These are phyloP conservation scores for Lasioglossum villosulum DNA, from an alignment of 2,888 invertebrate genomes.

Conservation along the genomic window DNA sequence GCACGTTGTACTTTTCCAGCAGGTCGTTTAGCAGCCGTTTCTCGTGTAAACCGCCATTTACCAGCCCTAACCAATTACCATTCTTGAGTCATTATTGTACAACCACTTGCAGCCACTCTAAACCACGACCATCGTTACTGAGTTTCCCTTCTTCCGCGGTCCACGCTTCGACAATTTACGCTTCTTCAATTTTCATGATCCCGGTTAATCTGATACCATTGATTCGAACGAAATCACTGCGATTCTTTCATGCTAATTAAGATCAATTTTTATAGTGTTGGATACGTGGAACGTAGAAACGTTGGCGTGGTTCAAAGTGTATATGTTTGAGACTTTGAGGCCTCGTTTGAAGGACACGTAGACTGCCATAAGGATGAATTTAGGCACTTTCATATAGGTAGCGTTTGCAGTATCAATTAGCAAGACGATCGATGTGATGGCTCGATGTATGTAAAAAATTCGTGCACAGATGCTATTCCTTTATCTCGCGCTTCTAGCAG, in stretches of 20 bases:
- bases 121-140: slow-evolving; percentile 33
- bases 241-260: neutral
- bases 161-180: slow-evolving; percentile 26
- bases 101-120: slow-evolving; percentile 40
- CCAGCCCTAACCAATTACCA: slow-evolving; percentile 84
- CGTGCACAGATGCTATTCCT: too few species aligned
- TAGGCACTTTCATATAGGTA: neutral
- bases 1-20: slow-evolving; percentile 96
- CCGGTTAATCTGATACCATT: neutral
- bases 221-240: neutral
- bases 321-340: slow-evolving; percentile 20
- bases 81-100: slow-evolving; percentile 73
- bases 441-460: neutral
- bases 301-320: slow-evolving; percentile 58
- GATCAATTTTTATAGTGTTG: slow-evolving; percentile 19
- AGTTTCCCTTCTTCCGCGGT: slow-evolving; percentile 11
- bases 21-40: slow-evolving; percentile 96
- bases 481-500: too few species aligned
- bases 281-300: slow-evolving; percentile 46
- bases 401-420: neutral
- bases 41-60: slow-evolving; percentile 95
- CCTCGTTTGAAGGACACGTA: slow-evolving; percentile 15
- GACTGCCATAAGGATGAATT: neutral
- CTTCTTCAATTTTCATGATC: neutral
- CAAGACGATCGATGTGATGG: neutral